phyloP scores from a whole-genome alignment of 2,888 invertebrate species.

The Volucella inflata region DNA sequence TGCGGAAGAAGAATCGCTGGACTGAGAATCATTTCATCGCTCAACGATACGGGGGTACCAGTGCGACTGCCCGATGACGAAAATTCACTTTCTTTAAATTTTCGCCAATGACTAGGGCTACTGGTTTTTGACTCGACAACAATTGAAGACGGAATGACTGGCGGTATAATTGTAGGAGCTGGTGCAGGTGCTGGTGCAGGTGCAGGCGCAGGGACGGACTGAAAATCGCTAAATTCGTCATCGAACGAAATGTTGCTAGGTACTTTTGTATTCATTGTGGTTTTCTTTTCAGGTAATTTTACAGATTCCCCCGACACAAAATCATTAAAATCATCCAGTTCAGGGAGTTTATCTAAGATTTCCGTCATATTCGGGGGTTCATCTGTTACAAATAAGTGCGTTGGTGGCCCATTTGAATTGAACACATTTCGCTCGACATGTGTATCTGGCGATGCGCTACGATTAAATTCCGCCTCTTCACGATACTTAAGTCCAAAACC shows the following conservation, averaged over 20 bases:
- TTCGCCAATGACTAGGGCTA: conserved; percentile 65
- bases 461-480: conserved; percentile 52
- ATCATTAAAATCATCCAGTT: conserved; percentile 46
- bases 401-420: conserved; percentile 17
- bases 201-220: conserved; percentile 80
- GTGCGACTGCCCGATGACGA: conserved; percentile 76
- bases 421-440: conserved; percentile 23
- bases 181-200: background rate
- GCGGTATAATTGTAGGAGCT: conserved; percentile 62
- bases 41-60: conserved; percentile 76
- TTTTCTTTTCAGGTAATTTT: conserved; percentile 32
- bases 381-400: conserved; percentile 4
- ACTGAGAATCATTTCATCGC: conserved; percentile 81
- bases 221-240: conserved; percentile 85
- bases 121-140: conserved; percentile 48
- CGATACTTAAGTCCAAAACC: conserved; percentile 78
- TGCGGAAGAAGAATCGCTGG: conserved; percentile 82
- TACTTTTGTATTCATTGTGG: conserved; percentile 23
- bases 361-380: conserved; percentile 17
- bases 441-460: conserved; percentile 37
- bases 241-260: conserved; percentile 78
- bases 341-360: background rate
- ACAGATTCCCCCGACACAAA: conserved; percentile 28
- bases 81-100: conserved; percentile 62
- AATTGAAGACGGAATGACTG: conserved; percentile 50